Conservation (phyloP, 1,140 invertebrate genomes). For the Drosophila takahashii region DNA sequence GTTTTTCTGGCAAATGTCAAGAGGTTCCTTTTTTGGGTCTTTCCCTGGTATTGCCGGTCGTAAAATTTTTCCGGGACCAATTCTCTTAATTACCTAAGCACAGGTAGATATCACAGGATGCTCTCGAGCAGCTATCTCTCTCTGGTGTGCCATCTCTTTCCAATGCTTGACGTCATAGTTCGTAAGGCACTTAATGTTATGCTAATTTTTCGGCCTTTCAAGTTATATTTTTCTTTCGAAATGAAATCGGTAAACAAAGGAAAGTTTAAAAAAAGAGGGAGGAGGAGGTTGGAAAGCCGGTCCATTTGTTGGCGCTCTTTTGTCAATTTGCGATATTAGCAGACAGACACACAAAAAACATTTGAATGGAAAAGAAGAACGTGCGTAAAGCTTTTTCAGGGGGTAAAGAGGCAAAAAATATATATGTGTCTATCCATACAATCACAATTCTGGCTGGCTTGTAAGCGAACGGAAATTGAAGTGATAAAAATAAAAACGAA, state of each 20-base stretch:
- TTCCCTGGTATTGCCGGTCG: slow-evolving; percentile 40
- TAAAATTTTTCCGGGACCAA: slow-evolving; percentile 32
- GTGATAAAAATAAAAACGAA: slow-evolving; percentile 74
- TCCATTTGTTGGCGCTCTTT: slow-evolving; percentile 64
- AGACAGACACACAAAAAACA: slow-evolving; percentile 5
- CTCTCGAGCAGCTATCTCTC: not conserved
- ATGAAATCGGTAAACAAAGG: slow-evolving; percentile 53
- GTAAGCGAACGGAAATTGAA: slow-evolving; percentile 74
- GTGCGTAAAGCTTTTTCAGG: slow-evolving; percentile 53
- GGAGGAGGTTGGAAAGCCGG: slow-evolving; percentile 41
- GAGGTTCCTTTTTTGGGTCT: slow-evolving; percentile 34
- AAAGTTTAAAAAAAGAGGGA: slow-evolving; percentile 13
- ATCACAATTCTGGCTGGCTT: slow-evolving; percentile 42
- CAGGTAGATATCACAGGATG: slow-evolving; percentile 56
- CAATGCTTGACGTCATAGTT: slow-evolving; percentile 46
- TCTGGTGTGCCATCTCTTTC: slow-evolving; percentile 11
- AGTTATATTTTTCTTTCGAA: slow-evolving; percentile 55
- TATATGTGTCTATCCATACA: slow-evolving; percentile 5
- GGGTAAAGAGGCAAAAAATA: slow-evolving; percentile 8
- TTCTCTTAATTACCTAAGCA: slow-evolving; percentile 57
- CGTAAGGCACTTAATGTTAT: slow-evolving; percentile 57
- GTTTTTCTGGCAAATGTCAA: slow-evolving; percentile 43
- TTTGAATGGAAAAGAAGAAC: slow-evolving; percentile 45
- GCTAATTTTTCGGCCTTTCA: slow-evolving; percentile 57
- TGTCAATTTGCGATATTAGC: slow-evolving; percentile 74